A percentile compares a stretch with the other conserved stretches of the same genome.
phyloP scores from a whole-genome alignment of 2,113 vertebrate genomes.

The Beaufortia kweichowensis region DNA sequence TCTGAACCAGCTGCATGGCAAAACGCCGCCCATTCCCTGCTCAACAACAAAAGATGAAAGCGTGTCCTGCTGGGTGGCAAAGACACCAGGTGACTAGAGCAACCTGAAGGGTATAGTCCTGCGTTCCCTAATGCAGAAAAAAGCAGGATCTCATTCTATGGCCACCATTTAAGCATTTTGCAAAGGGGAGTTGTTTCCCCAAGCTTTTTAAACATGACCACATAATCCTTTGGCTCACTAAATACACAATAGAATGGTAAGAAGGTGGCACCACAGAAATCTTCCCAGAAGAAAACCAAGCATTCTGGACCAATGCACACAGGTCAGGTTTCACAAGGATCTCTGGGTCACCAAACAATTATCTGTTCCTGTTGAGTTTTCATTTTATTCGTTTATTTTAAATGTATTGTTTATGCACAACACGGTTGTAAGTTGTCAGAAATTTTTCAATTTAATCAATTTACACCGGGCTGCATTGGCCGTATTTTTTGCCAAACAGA shows the following conservation, averaged over 20 bases:
- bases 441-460: too few species aligned
- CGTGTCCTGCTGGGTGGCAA: conserved; percentile 69
- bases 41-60: conserved; percentile 74
- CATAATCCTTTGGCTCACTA: conserved; percentile 70
- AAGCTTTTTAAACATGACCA: conserved; percentile 66
- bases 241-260: conserved; percentile 67
- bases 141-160: conserved; percentile 64
- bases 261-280: conserved; percentile 69
- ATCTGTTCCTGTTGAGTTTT: not conserved
- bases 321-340: conserved; percentile 67
- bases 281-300: conserved; percentile 60
- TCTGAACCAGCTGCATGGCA: conserved; percentile 72
- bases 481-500: too few species aligned
- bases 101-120: conserved; percentile 68
- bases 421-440: not conserved
- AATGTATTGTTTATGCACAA: not conserved
- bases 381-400: conserved; percentile 35
- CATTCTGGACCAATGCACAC: conserved; percentile 56
- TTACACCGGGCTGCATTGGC: too few species aligned
- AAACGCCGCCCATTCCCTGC: conserved; percentile 60
- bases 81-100: conserved; percentile 75
- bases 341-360: conserved; percentile 26
- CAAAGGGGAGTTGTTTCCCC: conserved; percentile 56
- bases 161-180: conserved; percentile 61
- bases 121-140: conserved; percentile 60